Evolutionary conservation across 2,797 vertebrate species (phyloP).

Genomic region (Dendrocincla tyrannina): DNA sequence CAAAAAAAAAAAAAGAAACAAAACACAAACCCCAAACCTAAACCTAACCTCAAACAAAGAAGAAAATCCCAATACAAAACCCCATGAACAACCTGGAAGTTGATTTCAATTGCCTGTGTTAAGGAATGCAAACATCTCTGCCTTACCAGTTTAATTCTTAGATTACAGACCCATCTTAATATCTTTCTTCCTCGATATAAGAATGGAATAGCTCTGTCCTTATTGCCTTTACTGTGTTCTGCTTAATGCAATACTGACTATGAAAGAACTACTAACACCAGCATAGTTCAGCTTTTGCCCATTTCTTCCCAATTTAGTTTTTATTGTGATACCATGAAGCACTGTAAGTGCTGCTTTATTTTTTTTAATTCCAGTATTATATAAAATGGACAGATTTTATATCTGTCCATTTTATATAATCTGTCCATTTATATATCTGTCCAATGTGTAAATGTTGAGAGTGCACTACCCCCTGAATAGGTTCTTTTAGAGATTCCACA

Average conservation of each 20-base stretch:
- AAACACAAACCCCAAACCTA: too few species aligned
- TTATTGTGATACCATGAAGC: neutral
- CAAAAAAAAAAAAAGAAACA: too few species aligned
- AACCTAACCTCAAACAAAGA: neutral
- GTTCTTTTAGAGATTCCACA: neutral
- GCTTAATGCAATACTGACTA: neutral
- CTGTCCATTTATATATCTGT: too few species aligned
- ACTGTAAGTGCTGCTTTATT: neutral
- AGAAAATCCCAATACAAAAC: accelerated
- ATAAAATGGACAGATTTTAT: neutral
- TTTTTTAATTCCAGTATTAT: neutral
- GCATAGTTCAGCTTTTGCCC: neutral
- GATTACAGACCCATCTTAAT: neutral
- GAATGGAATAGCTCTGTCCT: neutral
- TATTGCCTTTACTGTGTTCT: neutral
- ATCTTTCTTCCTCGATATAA: neutral
- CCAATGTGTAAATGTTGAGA: neutral
- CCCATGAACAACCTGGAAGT: neutral
- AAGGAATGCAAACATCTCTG: neutral
- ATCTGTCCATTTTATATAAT: too few species aligned
- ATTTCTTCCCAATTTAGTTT: neutral
- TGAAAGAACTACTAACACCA: neutral
- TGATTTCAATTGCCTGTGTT: neutral
- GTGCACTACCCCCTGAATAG: neutral
- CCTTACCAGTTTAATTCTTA: neutral